Evolutionary conservation across 2,113 vertebrate species (phyloP).

Genomic region (Hemiscyllium ocellatum): DNA sequence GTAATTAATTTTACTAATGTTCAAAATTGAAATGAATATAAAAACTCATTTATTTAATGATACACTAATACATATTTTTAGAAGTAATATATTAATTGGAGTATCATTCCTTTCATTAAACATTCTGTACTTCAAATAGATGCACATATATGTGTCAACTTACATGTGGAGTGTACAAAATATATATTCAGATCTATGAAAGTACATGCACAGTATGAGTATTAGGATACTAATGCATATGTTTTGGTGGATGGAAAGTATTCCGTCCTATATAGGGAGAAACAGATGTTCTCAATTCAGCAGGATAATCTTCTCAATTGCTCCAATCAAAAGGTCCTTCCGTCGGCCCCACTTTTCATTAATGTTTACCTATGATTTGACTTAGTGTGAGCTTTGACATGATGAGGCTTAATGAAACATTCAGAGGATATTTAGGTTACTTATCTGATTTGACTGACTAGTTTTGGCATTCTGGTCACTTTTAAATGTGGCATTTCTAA

Average conservation of each 20-base stretch:
- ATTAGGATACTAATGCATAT: background rate
- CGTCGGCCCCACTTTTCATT: background rate
- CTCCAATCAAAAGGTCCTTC: background rate
- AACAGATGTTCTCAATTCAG: background rate
- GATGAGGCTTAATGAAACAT: background rate
- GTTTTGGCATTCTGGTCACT: background rate
- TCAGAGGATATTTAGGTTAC: background rate
- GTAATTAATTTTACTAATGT: background rate
- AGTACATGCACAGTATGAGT: background rate
- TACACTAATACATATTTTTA: background rate
- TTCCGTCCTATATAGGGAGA: background rate
- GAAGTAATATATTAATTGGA: background rate
- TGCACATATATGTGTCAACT: background rate
- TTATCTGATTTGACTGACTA: background rate
- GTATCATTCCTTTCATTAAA: background rate
- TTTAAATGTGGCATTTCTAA: background rate
- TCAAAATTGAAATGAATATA: background rate
- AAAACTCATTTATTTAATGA: background rate
- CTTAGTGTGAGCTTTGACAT: background rate
- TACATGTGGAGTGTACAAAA: background rate
- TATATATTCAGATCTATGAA: background rate
- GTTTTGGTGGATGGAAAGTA: background rate
- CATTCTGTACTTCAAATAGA: background rate
- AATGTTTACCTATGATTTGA: background rate
- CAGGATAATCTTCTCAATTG: background rate